Evolutionary conservation across 2,113 vertebrate genomes (phyloP).

Genomic region (Morone chrysops): DNA sequence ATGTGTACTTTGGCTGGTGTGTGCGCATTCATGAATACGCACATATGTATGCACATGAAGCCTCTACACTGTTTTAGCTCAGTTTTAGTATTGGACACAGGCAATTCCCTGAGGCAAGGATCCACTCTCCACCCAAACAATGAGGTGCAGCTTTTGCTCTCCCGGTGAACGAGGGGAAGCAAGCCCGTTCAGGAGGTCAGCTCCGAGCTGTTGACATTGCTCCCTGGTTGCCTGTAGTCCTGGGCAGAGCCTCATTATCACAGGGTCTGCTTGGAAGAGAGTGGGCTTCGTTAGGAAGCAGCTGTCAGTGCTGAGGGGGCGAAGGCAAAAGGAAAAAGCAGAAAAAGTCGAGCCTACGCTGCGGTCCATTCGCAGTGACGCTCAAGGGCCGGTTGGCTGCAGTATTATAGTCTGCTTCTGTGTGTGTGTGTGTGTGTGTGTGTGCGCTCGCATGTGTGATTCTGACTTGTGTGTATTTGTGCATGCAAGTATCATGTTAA

Average conservation of each 20-base stretch:
- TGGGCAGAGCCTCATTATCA: conserved; percentile 84
- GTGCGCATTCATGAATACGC: conserved; percentile 63
- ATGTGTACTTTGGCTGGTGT: conserved; percentile 5
- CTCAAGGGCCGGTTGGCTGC: conserved; percentile 76
- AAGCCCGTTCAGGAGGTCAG: conserved; percentile 82
- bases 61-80: conserved; percentile 53
- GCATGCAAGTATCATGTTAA: conserved; percentile 18
- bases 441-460: neutral
- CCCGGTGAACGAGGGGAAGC: conserved; percentile 74
- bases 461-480: neutral
- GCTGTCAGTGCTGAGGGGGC: conserved; percentile 82
- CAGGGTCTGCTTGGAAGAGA: conserved; percentile 79
- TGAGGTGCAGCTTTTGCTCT: conserved; percentile 78
- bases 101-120: conserved; percentile 75
- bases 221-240: conserved; percentile 81
- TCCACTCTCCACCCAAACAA: conserved; percentile 78
- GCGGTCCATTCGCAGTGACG: conserved; percentile 64
- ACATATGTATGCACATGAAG: conserved; percentile 67
- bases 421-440: conserved; percentile 23
- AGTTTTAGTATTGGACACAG: conserved; percentile 74
- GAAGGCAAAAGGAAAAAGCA: conserved; percentile 71
- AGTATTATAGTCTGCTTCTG: conserved; percentile 37
- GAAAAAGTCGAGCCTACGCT: conserved; percentile 74
- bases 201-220: conserved; percentile 83
- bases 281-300: conserved; percentile 84